Evolutionary conservation across 2,113 vertebrate genomes (phyloP).

Genomic region (Amazona vittata): DNA sequence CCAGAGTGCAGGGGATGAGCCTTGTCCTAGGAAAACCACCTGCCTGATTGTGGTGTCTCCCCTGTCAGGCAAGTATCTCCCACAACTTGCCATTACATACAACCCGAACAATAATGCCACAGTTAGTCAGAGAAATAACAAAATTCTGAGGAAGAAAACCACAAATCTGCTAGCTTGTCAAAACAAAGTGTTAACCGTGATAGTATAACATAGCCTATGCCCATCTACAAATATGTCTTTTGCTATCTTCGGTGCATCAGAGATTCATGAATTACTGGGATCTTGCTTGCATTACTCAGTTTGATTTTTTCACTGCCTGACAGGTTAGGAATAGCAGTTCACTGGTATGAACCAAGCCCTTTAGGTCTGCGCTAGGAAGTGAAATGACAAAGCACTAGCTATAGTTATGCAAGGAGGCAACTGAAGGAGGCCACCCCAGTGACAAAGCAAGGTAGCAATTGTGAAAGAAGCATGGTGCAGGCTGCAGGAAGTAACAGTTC

Average conservation of each 20-base stretch:
- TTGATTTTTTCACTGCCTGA: conserved; percentile 29
- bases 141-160: not conserved
- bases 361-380: not conserved
- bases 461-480: not conserved
- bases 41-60: not conserved
- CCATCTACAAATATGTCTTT: not conserved
- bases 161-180: conserved; percentile 13
- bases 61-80: not conserved
- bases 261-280: not conserved
- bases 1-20: not conserved
- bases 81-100: not conserved
- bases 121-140: not conserved
- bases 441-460: not conserved
- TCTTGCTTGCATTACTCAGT: not conserved
- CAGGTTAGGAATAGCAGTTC: not conserved
- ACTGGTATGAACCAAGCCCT: not conserved
- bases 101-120: not conserved
- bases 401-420: not conserved
- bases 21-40: not conserved
- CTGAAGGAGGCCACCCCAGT: not conserved
- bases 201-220: not conserved
- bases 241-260: conserved; percentile 23
- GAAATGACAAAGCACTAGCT: not conserved
- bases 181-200: not conserved
- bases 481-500: not conserved